phyloP scores from a whole-genome alignment of 2,888 invertebrate species.

The Sesia bembeciformis region DNA sequence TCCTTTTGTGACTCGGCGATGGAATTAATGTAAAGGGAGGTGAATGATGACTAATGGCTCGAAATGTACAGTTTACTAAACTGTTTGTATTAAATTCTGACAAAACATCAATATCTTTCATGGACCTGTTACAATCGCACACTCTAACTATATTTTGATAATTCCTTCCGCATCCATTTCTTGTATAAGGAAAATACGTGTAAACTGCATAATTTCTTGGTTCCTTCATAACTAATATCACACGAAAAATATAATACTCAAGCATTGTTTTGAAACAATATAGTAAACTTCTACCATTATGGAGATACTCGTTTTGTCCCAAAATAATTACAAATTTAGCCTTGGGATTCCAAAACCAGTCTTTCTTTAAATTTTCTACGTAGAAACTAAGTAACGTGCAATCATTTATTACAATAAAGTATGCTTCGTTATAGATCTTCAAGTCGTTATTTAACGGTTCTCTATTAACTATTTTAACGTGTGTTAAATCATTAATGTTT shows the following conservation, averaged over 20 bases:
- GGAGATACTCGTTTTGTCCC: neutral
- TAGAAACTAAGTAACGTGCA: neutral
- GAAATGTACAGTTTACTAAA: conserved; percentile 6
- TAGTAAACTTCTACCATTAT: neutral
- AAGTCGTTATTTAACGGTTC: neutral
- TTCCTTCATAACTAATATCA: neutral
- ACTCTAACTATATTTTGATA: conserved; percentile 7
- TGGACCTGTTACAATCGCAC: conserved; percentile 4
- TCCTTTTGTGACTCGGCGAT: neutral
- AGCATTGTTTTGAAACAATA: neutral
- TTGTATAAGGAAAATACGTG: conserved; percentile 8
- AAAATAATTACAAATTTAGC: neutral
- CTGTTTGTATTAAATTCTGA: neutral
- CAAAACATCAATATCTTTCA: neutral
- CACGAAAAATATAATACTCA: neutral
- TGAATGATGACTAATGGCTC: conserved; percentile 3
- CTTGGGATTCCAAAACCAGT: neutral
- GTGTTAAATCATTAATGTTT: neutral
- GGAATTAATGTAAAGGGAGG: conserved; percentile 4
- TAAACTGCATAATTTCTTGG: neutral
- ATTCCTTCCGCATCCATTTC: conserved; percentile 8
- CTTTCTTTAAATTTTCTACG: neutral
- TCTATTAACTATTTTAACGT: neutral
- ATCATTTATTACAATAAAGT: neutral
- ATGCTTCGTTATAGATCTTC: neutral